Conservation (phyloP, 2,113 vertebrate genomes). For the Promerops cafer region DNA sequence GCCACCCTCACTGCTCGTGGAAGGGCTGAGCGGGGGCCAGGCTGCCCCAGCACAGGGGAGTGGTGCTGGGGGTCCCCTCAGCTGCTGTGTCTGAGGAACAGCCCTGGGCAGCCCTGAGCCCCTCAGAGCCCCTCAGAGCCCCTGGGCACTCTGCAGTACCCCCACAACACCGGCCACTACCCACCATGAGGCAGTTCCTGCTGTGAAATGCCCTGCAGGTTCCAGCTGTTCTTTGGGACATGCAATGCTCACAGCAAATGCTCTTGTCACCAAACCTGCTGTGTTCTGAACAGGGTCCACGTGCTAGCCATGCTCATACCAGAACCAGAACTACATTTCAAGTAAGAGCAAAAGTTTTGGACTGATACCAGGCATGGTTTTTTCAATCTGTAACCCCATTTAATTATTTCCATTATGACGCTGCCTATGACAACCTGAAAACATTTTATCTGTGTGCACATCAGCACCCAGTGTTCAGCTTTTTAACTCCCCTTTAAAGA, state of each 20-base stretch:
- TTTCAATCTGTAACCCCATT: not conserved
- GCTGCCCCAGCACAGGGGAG: not conserved
- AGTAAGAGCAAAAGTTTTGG: not conserved
- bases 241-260: not conserved
- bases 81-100: not conserved
- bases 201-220: not conserved
- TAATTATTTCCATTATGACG: not conserved
- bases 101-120: not conserved
- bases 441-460: not conserved
- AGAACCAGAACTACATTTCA: not conserved
- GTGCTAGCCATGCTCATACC: not conserved
- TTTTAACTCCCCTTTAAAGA: not conserved
- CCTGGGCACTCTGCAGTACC: too few species aligned
- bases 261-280: not conserved
- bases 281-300: not conserved
- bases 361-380: not conserved
- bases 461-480: not conserved
- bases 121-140: not conserved
- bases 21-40: not conserved
- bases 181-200: accelerated
- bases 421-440: not conserved
- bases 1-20: not conserved
- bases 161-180: accelerated
- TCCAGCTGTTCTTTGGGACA: not conserved
- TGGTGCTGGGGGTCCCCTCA: accelerated